phyloP scores from a whole-genome alignment of 2,888 invertebrate genomes.

The Muscina levida region DNA sequence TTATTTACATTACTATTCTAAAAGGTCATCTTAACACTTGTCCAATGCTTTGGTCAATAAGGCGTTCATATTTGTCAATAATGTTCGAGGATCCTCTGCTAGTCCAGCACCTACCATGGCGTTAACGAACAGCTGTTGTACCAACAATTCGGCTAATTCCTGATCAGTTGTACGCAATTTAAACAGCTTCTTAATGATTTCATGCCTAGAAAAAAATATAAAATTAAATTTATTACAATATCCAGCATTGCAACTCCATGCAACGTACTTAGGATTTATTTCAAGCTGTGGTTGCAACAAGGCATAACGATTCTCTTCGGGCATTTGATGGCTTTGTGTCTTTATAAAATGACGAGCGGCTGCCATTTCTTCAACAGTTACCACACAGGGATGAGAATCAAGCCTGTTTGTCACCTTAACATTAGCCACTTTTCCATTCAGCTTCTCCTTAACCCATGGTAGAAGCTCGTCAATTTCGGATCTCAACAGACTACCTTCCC shows the following conservation, averaged over 20 bases:
- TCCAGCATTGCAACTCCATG: too few relatives aligned
- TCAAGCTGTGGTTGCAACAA: constrained; percentile 95
- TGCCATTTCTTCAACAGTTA: constrained; percentile 98
- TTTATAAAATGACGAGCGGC: constrained; percentile 96
- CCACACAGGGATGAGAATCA: constrained; percentile 94
- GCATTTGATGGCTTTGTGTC: constrained; percentile 90
- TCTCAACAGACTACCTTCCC: constrained; percentile 86
- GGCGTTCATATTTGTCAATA: constrained; percentile 93
- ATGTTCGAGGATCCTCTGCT: constrained; percentile 92
- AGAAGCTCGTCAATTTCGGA: constrained; percentile 89
- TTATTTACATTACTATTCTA: too few relatives aligned
- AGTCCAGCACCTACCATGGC: constrained; percentile 97
- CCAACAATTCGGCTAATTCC: constrained; percentile 90
- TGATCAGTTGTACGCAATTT: constrained; percentile 87
- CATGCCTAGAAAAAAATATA: constrained; percentile 84
- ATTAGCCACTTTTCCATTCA: constrained; percentile 89
- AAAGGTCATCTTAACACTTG: constrained; percentile 86
- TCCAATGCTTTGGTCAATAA: constrained; percentile 90
- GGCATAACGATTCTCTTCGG: constrained; percentile 92
- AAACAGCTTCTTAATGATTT: constrained; percentile 93
- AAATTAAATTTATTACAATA: constrained; percentile 7
- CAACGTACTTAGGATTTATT: constrained; percentile 92
- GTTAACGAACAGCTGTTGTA: constrained; percentile 95
- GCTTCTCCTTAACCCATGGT: constrained; percentile 87
- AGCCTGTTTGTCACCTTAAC: constrained; percentile 92